Base-by-base conservation (phyloP, 2,113 vertebrate species). In the Odontesthes bonariensis region DNA sequence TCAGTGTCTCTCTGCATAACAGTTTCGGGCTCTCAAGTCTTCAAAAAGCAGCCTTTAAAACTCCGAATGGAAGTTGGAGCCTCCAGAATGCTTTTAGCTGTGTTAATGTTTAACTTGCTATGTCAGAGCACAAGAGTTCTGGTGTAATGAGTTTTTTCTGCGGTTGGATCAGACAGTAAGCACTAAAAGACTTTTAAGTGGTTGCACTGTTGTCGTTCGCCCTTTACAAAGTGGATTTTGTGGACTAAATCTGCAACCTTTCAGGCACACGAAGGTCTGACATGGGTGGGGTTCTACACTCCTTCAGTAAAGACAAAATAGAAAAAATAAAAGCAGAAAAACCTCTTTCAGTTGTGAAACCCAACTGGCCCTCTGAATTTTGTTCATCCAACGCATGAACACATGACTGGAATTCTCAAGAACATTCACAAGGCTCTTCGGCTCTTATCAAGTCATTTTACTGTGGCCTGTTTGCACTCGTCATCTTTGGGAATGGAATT, bases 401-500 rank as follows among this genome's bases (percentile, higher is more conserved):
- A 62, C 11, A 64, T 14, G 59, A 22, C 22, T 81, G 46, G 52
- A 74, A 81, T 86, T 73, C 75, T 63, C 1, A 86, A 60, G 7
- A 79, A 58, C 23, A 31, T 51, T 44, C 69, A 60, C 47, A 69
- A 70, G 69, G 65, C 46, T 66, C 7, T 67, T 56, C 1, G 53
- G 40, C 55, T 75, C 66, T 84, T 76, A 86, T 83, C 66, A 53
- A 75, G 77, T 79, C 0, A 75, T 77, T 74, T 74, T 56, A 55
- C 58, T 57, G 65, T 22, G 0, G 83, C 69, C 66, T 69, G 76
- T 40, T 38, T 52, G 61, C 63, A 38, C 62, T 80, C 52, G 77
- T 86, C 65, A 78, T 88, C 78, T 56, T 56, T 35, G 63, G 53
- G 83, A 92, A 73, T 92, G 92, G 90, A 91, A 93, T 93, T 92